Conservation (phyloP, 2,797 vertebrate genomes). For the Channa striata region DNA sequence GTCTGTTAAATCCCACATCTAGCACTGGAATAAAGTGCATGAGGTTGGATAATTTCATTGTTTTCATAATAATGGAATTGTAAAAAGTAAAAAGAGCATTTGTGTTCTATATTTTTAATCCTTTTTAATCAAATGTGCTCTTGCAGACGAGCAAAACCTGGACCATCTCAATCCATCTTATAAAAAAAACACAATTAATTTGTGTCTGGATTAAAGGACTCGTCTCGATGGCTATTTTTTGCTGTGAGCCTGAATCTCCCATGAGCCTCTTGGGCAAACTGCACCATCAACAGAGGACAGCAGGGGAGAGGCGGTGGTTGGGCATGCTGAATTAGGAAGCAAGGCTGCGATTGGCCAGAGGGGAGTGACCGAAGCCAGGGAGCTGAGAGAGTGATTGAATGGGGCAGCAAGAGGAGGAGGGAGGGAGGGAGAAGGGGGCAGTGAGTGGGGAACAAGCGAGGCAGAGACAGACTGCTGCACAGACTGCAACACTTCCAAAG, state of each 20-base stretch:
- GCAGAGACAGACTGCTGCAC: constrained; percentile 49
- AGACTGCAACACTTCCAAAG: constrained; percentile 48
- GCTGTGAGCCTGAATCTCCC: constrained; percentile 55
- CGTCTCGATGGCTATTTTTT: constrained; percentile 43
- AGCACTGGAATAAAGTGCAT: too few relatives aligned
- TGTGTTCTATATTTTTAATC: neutral
- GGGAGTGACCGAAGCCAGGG: constrained; percentile 27
- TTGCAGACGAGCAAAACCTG: neutral
- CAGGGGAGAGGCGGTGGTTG: constrained; percentile 11
- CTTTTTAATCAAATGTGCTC: neutral
- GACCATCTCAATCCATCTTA: neutral
- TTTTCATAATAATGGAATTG: neutral
- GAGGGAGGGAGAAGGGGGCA: constrained; percentile 17
- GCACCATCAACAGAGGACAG: constrained; percentile 47
- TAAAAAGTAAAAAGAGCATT: neutral
- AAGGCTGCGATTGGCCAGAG: constrained; percentile 62
- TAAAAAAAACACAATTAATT: neutral
- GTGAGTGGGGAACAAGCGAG: constrained; percentile 31
- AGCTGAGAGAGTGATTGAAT: constrained; percentile 57
- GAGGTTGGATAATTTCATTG: neutral
- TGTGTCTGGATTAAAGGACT: constrained; percentile 20
- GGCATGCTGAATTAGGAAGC: constrained; percentile 69
- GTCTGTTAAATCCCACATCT: too few relatives aligned
- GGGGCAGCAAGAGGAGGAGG: constrained; percentile 48
- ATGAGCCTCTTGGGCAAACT: constrained; percentile 69